phyloP scores from a whole-genome alignment of 2,113 vertebrate genomes.

The Leptodactylus fuscus region DNA sequence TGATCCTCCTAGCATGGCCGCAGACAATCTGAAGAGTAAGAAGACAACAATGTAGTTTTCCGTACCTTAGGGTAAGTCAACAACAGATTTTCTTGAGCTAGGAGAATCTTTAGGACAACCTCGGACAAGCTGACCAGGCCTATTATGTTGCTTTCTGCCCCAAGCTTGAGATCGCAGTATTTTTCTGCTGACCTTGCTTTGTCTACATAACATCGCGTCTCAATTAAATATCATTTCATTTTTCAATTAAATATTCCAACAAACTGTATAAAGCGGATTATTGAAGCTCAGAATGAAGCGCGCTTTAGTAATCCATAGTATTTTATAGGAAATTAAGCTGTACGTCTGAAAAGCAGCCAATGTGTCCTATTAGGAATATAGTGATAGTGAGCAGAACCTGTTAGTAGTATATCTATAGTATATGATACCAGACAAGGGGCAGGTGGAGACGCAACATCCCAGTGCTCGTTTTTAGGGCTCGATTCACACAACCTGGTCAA shows the following conservation, averaged over 20 bases:
- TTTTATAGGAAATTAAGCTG: not conserved
- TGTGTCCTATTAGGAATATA: not conserved
- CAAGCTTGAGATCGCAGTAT: not conserved
- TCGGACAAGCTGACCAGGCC: not conserved
- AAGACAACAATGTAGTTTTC: not conserved
- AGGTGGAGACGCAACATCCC: not conserved
- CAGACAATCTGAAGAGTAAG: not conserved
- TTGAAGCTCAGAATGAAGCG: conserved; percentile 70
- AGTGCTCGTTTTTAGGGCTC: no score
- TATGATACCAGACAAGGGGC: not conserved
- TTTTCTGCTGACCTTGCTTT: conserved; percentile 17
- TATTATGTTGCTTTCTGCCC: not conserved
- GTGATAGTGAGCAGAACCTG: not conserved
- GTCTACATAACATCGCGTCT: conserved; percentile 21
- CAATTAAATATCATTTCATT: conserved; percentile 42
- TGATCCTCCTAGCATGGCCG: no score
- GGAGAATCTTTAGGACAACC: not conserved
- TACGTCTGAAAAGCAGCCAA: conserved; percentile 15
- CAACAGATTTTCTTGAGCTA: not conserved
- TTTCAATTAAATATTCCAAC: conserved; percentile 36
- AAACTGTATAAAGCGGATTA: conserved; percentile 74
- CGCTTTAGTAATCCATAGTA: conserved; percentile 69
- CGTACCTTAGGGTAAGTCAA: not conserved
- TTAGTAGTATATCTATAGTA: not conserved
- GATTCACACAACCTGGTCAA: no score